A percentile compares a stretch with the other conserved stretches of the same genome.
Conservation (phyloP, 2,888 invertebrate species). For the Lasioglossum pauxillum region DNA sequence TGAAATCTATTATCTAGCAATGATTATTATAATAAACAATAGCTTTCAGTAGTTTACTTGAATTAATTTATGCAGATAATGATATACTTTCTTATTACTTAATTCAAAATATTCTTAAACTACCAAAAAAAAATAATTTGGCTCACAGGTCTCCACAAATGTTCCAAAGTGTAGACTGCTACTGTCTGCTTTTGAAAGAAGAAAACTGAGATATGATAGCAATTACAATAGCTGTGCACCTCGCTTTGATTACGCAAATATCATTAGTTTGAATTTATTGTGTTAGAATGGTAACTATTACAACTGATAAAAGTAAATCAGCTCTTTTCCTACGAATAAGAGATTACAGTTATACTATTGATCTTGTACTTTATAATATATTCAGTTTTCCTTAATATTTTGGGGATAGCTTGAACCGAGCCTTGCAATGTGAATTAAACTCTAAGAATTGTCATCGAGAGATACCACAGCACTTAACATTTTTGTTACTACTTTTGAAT, state of each 20-base stretch:
- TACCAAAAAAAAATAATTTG: not conserved
- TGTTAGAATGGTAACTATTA: not conserved
- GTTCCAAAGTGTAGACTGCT: not conserved
- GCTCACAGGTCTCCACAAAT: not conserved
- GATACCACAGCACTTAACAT: not conserved
- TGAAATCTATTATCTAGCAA: not conserved
- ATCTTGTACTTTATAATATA: not conserved
- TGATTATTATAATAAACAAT: not conserved
- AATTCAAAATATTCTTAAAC: slow-evolving; percentile 7
- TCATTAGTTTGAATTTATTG: not conserved
- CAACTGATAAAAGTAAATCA: not conserved
- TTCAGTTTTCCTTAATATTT: not conserved
- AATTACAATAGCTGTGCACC: not conserved
- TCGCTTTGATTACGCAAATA: not conserved
- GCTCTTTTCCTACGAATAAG: not conserved
- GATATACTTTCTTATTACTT: not conserved
- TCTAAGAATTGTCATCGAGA: not conserved
- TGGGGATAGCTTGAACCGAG: not conserved
- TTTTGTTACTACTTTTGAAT: not conserved
- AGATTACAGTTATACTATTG: not conserved
- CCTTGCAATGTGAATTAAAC: not conserved
- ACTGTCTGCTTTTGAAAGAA: not conserved
- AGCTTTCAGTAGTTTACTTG: not conserved
- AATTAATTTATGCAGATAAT: not conserved
- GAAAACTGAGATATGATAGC: not conserved